phyloP scores from a whole-genome alignment of 2,888 invertebrate species.

The Eurytoma adleriae region DNA sequence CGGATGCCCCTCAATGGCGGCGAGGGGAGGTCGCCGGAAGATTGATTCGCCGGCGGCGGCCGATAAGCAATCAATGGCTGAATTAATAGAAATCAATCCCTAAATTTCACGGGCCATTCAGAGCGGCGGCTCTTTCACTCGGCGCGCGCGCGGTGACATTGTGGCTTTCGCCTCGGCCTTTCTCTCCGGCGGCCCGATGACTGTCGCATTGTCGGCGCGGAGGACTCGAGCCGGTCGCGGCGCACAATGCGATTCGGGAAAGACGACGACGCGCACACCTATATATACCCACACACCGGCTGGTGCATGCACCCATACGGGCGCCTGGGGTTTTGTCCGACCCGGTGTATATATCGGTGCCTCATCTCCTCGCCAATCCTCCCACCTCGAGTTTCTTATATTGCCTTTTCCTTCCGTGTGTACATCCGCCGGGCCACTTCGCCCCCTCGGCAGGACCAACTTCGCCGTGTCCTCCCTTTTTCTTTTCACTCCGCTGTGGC shows the following conservation, averaged over 20 bases:
- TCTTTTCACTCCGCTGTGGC: constrained; percentile 31
- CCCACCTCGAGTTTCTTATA: constrained; percentile 5
- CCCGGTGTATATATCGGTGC: constrained; percentile 46
- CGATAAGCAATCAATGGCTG: constrained; percentile 56
- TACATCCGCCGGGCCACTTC: constrained; percentile 8
- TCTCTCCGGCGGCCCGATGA: constrained; percentile 40
- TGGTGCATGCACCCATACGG: background rate
- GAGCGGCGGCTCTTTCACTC: background rate
- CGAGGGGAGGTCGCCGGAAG: background rate
- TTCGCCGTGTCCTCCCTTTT: background rate
- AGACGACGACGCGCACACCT: constrained; percentile 38
- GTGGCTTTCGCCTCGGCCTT: background rate
- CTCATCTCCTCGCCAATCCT: constrained; percentile 27
- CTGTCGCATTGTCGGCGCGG: constrained; percentile 52
- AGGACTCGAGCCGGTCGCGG: constrained; percentile 15
- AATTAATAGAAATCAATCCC: constrained; percentile 57
- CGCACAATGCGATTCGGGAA: constrained; percentile 45
- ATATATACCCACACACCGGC: no score
- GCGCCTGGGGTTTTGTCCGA: constrained; percentile 31
- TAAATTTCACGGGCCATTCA: constrained; percentile 55
- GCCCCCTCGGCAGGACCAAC: background rate
- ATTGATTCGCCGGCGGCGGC: constrained; percentile 46
- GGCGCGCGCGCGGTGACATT: constrained; percentile 31
- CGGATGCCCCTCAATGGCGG: constrained; percentile 32
- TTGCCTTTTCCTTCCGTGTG: constrained; percentile 30